Conservation (phyloP, 1,140 invertebrate genomes). For the Drosophila miranda region DNA sequence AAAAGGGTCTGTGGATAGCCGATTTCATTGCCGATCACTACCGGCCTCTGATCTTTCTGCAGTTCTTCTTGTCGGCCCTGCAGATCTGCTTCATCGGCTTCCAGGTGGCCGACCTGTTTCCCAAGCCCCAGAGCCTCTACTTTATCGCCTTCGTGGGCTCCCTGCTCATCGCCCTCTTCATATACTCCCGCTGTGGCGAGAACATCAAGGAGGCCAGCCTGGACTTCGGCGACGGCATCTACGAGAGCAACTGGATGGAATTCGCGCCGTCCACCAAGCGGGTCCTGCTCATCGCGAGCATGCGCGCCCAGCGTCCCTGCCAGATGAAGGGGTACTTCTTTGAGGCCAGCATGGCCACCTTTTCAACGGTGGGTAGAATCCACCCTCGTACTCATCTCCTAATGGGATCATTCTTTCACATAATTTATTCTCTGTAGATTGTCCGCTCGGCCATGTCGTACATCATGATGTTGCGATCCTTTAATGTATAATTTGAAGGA, state of each 20-base stretch:
- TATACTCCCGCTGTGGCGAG: slow-evolving; percentile 69
- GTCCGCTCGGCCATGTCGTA: slow-evolving; percentile 66
- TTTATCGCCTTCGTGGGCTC: slow-evolving; percentile 61
- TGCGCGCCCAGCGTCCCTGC: slow-evolving; percentile 61
- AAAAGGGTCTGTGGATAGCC: slow-evolving; percentile 55
- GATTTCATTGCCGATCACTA: slow-evolving; percentile 36
- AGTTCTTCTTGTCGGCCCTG: slow-evolving; percentile 60
- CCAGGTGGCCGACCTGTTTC: slow-evolving; percentile 63
- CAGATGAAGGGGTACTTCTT: slow-evolving; percentile 65
- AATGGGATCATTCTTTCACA: background rate
- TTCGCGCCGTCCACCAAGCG: slow-evolving; percentile 44
- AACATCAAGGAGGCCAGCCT: slow-evolving; percentile 61
- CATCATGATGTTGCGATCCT: slow-evolving; percentile 70
- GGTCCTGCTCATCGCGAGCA: slow-evolving; percentile 39
- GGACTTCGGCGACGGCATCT: slow-evolving; percentile 54
- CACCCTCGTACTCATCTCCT: background rate
- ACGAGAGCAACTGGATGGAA: slow-evolving; percentile 57
- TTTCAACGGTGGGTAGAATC: slow-evolving; percentile 47
- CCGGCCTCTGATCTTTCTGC: slow-evolving; percentile 54
- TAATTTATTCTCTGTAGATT: slow-evolving; percentile 36
- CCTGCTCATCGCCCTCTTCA: slow-evolving; percentile 59
- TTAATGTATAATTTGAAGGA: slow-evolving; percentile 37
- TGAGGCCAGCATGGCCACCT: slow-evolving; percentile 69
- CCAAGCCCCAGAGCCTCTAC: slow-evolving; percentile 53
- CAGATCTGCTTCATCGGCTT: slow-evolving; percentile 68